Evolutionary conservation across 1,140 invertebrate genomes (phyloP).

Genomic region (Drosophila truncata): DNA sequence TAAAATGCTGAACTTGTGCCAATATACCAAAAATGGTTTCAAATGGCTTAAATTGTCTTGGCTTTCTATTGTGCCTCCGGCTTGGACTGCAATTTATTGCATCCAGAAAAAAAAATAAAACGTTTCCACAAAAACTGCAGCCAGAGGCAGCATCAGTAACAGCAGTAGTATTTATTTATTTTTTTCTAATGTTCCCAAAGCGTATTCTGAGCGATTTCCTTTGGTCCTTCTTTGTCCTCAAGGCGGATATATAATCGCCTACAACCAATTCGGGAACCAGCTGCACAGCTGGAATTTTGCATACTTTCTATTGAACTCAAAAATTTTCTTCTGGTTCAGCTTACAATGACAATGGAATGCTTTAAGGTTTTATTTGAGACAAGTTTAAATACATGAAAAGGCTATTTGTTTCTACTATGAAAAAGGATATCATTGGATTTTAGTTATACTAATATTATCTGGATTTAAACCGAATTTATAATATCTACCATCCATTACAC

Average conservation of each 20-base stretch:
- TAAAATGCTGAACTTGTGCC: slow-evolving; percentile 19
- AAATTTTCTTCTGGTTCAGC: neutral
- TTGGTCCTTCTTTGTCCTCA: slow-evolving; percentile 12
- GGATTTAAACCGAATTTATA: neutral
- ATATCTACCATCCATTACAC: neutral
- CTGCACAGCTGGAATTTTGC: slow-evolving; percentile 3
- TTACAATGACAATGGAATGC: neutral
- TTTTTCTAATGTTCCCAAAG: slow-evolving; percentile 27
- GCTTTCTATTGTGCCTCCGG: neutral
- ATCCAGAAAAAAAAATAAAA: neutral
- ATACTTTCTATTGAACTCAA: neutral
- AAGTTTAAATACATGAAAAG: neutral
- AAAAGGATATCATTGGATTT: neutral
- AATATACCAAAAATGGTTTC: slow-evolving; percentile 14
- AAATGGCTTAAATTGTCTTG: slow-evolving; percentile 8
- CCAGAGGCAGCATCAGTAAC: slow-evolving; percentile 18
- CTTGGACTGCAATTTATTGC: slow-evolving; percentile 22
- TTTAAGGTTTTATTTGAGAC: neutral
- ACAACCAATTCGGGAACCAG: slow-evolving; percentile 7
- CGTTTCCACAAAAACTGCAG: slow-evolving; percentile 20
- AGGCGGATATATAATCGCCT: slow-evolving; percentile 24
- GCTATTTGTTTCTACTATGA: neutral
- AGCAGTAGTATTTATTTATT: slow-evolving; percentile 32
- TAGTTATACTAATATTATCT: neutral
- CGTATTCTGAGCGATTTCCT: slow-evolving; percentile 3